Evolutionary conservation across 2,888 invertebrate genomes (phyloP).

Genomic region (Gibbula magus): DNA sequence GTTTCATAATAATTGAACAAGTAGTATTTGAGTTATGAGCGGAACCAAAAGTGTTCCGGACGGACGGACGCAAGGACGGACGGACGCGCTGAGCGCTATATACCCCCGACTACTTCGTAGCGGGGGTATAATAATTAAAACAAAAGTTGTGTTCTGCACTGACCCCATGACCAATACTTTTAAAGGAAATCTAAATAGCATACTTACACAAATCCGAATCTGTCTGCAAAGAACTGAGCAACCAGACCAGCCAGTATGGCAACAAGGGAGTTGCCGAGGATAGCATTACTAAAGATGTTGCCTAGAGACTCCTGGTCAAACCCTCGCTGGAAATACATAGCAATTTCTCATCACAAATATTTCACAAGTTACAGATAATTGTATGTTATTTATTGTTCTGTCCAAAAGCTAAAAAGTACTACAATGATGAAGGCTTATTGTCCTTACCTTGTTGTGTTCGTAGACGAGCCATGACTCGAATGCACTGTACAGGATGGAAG

Average conservation of each 20-base stretch:
- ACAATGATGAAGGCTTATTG: not conserved
- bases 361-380: too few species aligned
- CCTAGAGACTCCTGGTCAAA: constrained; percentile 75
- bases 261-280: constrained; percentile 77
- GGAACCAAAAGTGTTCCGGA: too few species aligned
- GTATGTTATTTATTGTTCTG: not conserved
- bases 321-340: constrained; percentile 72
- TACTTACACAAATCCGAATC: constrained; percentile 77
- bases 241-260: constrained; percentile 77
- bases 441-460: constrained; percentile 76
- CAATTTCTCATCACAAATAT: too few species aligned
- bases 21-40: too few species aligned
- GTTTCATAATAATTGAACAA: too few species aligned
- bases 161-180: too few species aligned
- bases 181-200: too few species aligned
- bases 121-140: too few species aligned
- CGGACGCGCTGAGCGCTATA: too few species aligned
- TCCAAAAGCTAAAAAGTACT: not conserved
- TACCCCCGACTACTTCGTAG: too few species aligned
- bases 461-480: constrained; percentile 78
- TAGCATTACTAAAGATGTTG: constrained; percentile 76
- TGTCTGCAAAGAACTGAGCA: constrained; percentile 76
- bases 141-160: not conserved
- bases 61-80: too few species aligned
- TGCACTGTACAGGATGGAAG: constrained; percentile 77